Base-by-base conservation (phyloP, 2,797 vertebrate species). In the Chaenodraco wilsoni region DNA sequence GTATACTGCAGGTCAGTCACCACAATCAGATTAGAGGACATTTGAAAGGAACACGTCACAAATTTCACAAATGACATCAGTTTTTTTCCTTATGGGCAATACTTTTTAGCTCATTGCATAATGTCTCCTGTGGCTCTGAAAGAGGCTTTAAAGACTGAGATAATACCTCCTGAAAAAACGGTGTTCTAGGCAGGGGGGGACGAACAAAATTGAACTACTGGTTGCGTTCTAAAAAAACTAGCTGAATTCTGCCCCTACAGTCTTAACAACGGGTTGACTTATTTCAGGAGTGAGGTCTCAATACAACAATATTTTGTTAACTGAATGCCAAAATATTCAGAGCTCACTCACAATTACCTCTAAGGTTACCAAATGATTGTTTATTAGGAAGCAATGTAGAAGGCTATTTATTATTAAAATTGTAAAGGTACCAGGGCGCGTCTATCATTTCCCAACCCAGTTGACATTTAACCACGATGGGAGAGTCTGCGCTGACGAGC, bases 1-100 rank as follows among this genome's bases (percentile, higher is more conserved):
- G 98, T 54, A 91, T 99, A 0, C 85, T 98, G 89, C 94, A 90
- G 91, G 93, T 94, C 66, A 49, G 90, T 82, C n/a, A 8, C 12
- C 3, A 40, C 10, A 9, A 54, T 49, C 40, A 21, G 5, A 3
- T 41, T 13, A 10, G 4, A 61, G 16, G 23, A 45, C 16, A 50
- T 43, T 43, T 27, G 27, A 31, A 63, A 58, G 15, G 5, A 58
- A 45, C 37, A 46, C 33, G 13, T 10, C 14, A 17, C 31, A 11
- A 1, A 2, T 33, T 51, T 52, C 37, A 6, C 41, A 68, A 63
- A 44, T 50, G 15, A 51, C 27, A 40, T 57, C 15, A 3, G 37
- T 19, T 23, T 14, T n/a, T n/a, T 21, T 44, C 7, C 1, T 44
- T 10, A 13, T 31, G 21, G 9, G 17, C 10, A 7, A 17, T 44